A percentile compares a stretch with the other conserved stretches of the same genome.
Conservation (phyloP, 2,888 invertebrate species). For the Apomyelois bistriatella region DNA sequence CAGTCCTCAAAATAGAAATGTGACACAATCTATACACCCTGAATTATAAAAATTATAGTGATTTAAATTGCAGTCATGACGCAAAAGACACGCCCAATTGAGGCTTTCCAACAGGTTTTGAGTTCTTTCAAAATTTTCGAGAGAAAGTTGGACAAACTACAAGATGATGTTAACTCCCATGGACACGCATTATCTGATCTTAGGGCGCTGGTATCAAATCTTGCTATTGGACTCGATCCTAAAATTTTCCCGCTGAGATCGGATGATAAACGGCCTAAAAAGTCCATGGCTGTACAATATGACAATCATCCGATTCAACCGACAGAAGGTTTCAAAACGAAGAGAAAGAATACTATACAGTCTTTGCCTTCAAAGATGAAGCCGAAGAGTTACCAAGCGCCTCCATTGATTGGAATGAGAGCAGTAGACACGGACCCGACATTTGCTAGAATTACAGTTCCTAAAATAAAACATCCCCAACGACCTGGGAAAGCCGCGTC, state of each 20-base stretch:
- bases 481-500: conserved; percentile 37
- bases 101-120: conserved; percentile 40
- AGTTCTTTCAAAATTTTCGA: conserved; percentile 51
- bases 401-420: conserved; percentile 25
- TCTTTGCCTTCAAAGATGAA: conserved; percentile 35
- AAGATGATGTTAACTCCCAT: conserved; percentile 50
- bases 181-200: conserved; percentile 54
- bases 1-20: not conserved
- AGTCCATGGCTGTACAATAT: conserved; percentile 35
- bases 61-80: not conserved
- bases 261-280: conserved; percentile 30
- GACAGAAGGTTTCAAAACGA: conserved; percentile 22
- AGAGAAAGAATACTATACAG: conserved; percentile 30
- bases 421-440: conserved; percentile 20
- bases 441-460: conserved; percentile 2
- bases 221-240: conserved; percentile 32
- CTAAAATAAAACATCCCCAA: conserved; percentile 10
- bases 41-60: not conserved
- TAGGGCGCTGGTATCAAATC: conserved; percentile 39
- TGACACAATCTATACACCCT: not conserved
- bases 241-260: conserved; percentile 28
- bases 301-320: conserved; percentile 27
- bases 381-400: conserved; percentile 29
- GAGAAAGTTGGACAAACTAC: conserved; percentile 55
- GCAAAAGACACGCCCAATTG: conserved; percentile 1